phyloP scores from a whole-genome alignment of 2,888 invertebrate species.

The Drosophila demipolita region DNA sequence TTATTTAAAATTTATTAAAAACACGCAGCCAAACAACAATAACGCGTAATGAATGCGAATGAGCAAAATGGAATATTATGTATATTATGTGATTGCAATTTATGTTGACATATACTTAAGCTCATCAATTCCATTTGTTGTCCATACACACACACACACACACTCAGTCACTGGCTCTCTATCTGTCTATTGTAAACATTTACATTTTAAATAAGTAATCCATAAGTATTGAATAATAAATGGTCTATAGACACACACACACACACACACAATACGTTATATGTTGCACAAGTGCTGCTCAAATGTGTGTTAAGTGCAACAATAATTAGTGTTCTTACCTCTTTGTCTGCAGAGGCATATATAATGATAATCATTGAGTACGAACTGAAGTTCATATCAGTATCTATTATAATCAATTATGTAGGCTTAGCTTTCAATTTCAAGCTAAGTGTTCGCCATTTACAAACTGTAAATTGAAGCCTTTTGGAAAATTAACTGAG shows the following conservation, averaged over 20 bases:
- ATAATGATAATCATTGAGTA: not conserved
- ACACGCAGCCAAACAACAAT: slow-evolving; percentile 37
- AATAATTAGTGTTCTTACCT: slow-evolving; percentile 19
- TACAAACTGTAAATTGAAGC: not conserved
- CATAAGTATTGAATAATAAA: slow-evolving; percentile 66
- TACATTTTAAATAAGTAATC: slow-evolving; percentile 76
- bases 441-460: not conserved
- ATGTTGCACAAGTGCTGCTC: slow-evolving; percentile 17
- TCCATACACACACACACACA: not conserved
- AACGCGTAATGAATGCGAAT: slow-evolving; percentile 50
- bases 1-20: slow-evolving; percentile 81
- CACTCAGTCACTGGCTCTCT: slow-evolving; percentile 11
- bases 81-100: slow-evolving; percentile 76
- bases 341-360: not conserved
- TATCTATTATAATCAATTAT: slow-evolving; percentile 11
- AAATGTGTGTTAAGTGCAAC: slow-evolving; percentile 30
- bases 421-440: not conserved
- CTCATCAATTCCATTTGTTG: slow-evolving; percentile 70
- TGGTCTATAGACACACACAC: slow-evolving; percentile 5
- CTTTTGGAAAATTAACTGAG: not conserved
- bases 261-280: slow-evolving; percentile 6
- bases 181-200: slow-evolving; percentile 62
- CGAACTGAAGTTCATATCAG: slow-evolving; percentile 4
- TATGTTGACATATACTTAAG: slow-evolving; percentile 79
- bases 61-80: slow-evolving; percentile 61